Evolutionary conservation across 2,113 vertebrate genomes (phyloP), one percentile per base, ranked within the genome.

Genomic region (Hepsetus odoe): DNA sequence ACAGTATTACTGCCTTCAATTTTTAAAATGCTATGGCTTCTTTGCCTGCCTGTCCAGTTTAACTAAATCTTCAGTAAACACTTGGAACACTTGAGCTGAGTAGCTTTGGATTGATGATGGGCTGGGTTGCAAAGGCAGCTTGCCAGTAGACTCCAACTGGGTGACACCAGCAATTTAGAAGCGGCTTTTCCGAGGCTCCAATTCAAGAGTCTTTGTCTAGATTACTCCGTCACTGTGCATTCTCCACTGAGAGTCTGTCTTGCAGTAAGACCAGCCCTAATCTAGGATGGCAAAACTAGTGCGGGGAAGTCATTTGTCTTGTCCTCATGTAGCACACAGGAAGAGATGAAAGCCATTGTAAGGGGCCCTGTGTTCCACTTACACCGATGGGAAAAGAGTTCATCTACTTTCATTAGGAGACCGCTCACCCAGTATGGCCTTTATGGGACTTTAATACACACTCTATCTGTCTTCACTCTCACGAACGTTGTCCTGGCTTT

Each of bases 111-210:
- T 20, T 0, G 44, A 33, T 22, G 44, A 65, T 28, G 26, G 42
- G 0, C n/a, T 65, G 13, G 26, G 28, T 72, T 69, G 61, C 35
- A 33, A 53, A 58, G 13, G 65, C 13, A 22, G 69, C 40, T 77
- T 22, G 40, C 65, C 11, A 22, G 68, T 72, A 59, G 55, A 51
- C 55, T 74, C 66, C 13, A 55, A 33, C 7, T 26, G 28, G 67
- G 40, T 77, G 76, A 26, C 58, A 77, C 9, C 35, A 68, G 74
- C 74, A 66, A 11, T 59, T 58, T 81, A 22, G 24, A 61, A 66
- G 74, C 33, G 3, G 64, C 51, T 55, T 3, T 67, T 56, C 33
- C 38, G 6, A 12, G 16, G 2, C 49, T 55, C 12, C 10, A 32
- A 28, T 55, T 66, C 51, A 64, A 24, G 11, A 49, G 24, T 28